Base-by-base conservation (phyloP, 53 echinoderm and acorn worm genomes). In the Patiria pectinifera region DNA sequence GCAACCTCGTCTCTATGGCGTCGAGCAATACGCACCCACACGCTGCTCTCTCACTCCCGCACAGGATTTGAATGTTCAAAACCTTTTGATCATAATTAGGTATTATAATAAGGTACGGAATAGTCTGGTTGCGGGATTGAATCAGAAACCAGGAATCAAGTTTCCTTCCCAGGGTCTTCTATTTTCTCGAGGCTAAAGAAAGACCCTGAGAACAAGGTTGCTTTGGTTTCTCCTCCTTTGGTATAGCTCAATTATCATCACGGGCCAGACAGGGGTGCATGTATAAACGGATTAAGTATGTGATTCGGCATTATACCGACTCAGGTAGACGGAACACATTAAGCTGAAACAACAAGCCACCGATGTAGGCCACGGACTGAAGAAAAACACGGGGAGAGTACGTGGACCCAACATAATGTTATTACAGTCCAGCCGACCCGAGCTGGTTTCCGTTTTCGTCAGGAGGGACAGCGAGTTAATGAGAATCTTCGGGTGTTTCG, bases 251-350 rank as follows among this genome's bases (percentile, higher is more conserved):
- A 74, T 66, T 66, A 47, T 46, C 24, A 79, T 18, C 45, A 59
- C 83, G 60, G 69, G 69, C 3, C 45, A 84, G 59, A 58, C 87
- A 61, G 26, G 3, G 53, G 86, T 71, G 78, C 15, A 45, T 58
- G 45, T 88, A 35, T 88, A 88, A 88, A 77, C 77, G 62, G 78
- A 88, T 88, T 78, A 88, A 23, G 66, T 45, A 11, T 61, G 88
- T 88, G 88, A 88, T 78, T 88, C 88, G 43, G 19, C 77, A 78
- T 44, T 88, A 88, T 48, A 45, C 47, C 61, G 53, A 23, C 59
- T 49, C 59, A 26, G 76, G 60, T 78, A 78, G 88, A 78, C 59
- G 61, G 69, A 16, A 62, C 88, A 45, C 21, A 74, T 62, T 78
- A 59, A 88, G 78, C 88, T 88, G 88, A 16, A 88, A 76, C 35